Evolutionary conservation across 2,113 vertebrate species (phyloP), one percentile per base, ranked within the genome.

Genomic region (Heterotis niloticus): DNA sequence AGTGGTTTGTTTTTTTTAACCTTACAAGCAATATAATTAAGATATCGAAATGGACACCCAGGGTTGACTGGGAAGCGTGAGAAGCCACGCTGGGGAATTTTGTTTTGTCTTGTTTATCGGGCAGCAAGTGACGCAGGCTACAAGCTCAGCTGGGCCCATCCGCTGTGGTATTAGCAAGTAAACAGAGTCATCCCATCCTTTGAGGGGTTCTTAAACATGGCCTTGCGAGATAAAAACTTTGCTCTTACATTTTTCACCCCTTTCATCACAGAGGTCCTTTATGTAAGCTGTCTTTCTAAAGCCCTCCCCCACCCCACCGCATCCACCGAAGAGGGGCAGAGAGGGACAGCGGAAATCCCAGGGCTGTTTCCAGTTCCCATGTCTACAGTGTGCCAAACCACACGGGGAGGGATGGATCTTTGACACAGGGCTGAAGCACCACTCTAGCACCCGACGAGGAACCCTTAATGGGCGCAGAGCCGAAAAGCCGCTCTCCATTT

Each of bases 181-280:
- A 77, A 81, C 84, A 72, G 75, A 59, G 77, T 83, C 84, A 85
- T 89, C 83, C 83, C 83, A 79, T 52, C 51, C 85, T 88, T 86
- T 87, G 83, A 89, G 82, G 85, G 77, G 17, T 75, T 77, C 68
- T 78, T 51, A 54, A 78, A 75, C 79, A 86, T 75, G 79, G 56
- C 81, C 82, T 84, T 83, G 29, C 70, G 66, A 74, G 84, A 85
- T 88, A 88, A 86, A 88, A 57, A 73, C 54, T 0, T 1, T 77
- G 64, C 82, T 90, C 57, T 81, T 86, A 81, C 86, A 85, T 80
- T 83, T 74, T 44, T 13, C 20, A 59, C 76, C 81, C 80, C 84
- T 88, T 83, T 88, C 86, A 89, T 90, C 86, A 80, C 52, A 82
- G 84, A 86, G 77, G 79, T 83, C 83, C 85, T 88, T 90, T 87